phyloP scores from a whole-genome alignment of 2,797 vertebrate genomes.

The Danionella dracula region DNA sequence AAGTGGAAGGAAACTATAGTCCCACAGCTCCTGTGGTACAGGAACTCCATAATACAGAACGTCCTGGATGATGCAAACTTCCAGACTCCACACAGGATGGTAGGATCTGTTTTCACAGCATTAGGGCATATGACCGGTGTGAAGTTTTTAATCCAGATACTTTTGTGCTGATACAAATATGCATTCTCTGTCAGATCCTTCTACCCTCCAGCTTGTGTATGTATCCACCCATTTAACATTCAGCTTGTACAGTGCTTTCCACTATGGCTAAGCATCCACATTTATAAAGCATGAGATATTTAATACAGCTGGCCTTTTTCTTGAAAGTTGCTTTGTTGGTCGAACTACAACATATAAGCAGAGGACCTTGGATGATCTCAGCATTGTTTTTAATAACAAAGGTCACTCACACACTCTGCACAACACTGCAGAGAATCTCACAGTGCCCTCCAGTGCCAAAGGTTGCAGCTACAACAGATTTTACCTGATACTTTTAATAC shows the following conservation, averaged over 20 bases:
- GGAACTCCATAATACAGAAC: background rate
- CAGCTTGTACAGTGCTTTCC: constrained; percentile 63
- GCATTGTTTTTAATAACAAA: constrained; percentile 64
- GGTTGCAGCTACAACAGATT: constrained; percentile 31
- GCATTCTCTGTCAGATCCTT: no score
- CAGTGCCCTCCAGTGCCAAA: constrained; percentile 36
- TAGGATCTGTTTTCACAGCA: no score
- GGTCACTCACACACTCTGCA: constrained; percentile 38
- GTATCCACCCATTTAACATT: no score
- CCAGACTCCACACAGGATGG: no score
- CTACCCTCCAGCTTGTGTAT: no score
- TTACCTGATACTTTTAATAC: constrained; percentile 19
- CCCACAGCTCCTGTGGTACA: background rate
- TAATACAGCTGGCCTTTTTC: constrained; percentile 58
- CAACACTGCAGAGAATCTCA: constrained; percentile 18
- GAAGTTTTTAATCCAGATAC: no score
- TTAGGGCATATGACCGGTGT: no score
- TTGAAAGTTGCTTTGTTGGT: constrained; percentile 42
- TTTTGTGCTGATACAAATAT: no score
- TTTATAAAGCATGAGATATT: constrained; percentile 66
- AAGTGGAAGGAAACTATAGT: background rate
- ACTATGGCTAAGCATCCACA: constrained; percentile 50
- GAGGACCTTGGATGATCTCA: constrained; percentile 54
- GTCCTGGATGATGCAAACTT: no score
- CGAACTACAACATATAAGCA: constrained; percentile 60